Percentiles rank a stretch among this genome's conserved stretches.
These are phyloP conservation scores for Nycticebus coucang DNA, from an alignment of 2,113 vertebrate species.

Conservation along the genomic window DNA sequence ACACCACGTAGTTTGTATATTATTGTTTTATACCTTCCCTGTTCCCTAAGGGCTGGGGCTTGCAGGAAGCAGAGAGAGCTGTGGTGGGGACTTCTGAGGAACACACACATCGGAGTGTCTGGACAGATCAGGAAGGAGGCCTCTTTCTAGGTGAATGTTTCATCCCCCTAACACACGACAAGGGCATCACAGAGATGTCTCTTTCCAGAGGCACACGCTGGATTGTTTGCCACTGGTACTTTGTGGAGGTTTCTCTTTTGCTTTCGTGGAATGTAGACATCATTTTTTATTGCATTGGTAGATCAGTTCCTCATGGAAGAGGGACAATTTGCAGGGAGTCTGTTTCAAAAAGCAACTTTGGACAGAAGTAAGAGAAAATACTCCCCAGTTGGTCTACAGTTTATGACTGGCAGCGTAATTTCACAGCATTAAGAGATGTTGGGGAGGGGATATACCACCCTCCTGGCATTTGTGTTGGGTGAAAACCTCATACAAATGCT, in stretches of 20 bases:
- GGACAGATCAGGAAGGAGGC: too few species aligned
- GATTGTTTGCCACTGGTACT: fast-evolving
- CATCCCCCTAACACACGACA: background rate
- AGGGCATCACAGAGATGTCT: too few species aligned
- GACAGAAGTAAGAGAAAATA: background rate
- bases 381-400: fast-evolving
- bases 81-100: too few species aligned
- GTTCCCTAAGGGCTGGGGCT: fast-evolving
- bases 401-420: background rate
- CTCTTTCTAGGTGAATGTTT: background rate
- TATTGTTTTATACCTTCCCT: fast-evolving
- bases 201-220: fast-evolving
- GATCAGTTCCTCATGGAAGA: background rate
- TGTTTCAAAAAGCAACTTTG: background rate
- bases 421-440: fast-evolving
- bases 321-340: background rate
- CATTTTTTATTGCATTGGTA: background rate
- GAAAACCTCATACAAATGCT: background rate
- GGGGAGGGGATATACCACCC: background rate
- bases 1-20: fast-evolving
- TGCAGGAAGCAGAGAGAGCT: background rate
- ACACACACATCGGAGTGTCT: fast-evolving
- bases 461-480: background rate
- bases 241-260: background rate
- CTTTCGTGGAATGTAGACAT: background rate